Evolutionary conservation across 2,888 invertebrate genomes (phyloP).

Genomic region (Lochmaea crataegi): DNA sequence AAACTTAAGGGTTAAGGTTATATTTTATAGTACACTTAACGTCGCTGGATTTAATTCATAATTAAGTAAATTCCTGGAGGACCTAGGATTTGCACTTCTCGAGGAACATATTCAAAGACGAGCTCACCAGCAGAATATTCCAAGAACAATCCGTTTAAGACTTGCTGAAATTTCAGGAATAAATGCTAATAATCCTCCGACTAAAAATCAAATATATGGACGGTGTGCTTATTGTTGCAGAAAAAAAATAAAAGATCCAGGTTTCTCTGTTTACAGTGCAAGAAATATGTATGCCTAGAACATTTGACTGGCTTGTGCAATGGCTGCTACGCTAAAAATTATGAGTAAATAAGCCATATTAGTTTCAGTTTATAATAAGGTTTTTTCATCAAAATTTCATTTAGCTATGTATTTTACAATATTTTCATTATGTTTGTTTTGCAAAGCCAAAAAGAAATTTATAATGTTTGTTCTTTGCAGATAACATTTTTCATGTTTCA

Average conservation of each 20-base stretch:
- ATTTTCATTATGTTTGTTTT: too few relatives aligned
- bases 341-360: neutral
- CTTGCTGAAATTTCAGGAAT: neutral
- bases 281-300: neutral
- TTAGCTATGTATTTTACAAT: neutral
- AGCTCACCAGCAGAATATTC: neutral
- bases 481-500: too few relatives aligned
- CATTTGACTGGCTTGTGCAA: neutral
- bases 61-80: constrained; percentile 15
- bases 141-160: neutral
- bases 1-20: too few relatives aligned
- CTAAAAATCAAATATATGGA: neutral
- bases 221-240: too few relatives aligned
- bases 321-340: neutral
- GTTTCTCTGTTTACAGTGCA: neutral
- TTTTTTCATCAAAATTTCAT: neutral
- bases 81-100: neutral
- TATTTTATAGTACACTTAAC: too few relatives aligned
- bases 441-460: too few relatives aligned
- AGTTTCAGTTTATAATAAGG: neutral
- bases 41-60: too few relatives aligned
- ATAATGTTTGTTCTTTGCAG: too few relatives aligned
- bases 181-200: neutral
- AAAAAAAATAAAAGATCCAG: too few relatives aligned
- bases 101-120: constrained; percentile 1